phyloP scores from a whole-genome alignment of 2,888 invertebrate genomes.

The Acanthococcus lagerstroemiae region DNA sequence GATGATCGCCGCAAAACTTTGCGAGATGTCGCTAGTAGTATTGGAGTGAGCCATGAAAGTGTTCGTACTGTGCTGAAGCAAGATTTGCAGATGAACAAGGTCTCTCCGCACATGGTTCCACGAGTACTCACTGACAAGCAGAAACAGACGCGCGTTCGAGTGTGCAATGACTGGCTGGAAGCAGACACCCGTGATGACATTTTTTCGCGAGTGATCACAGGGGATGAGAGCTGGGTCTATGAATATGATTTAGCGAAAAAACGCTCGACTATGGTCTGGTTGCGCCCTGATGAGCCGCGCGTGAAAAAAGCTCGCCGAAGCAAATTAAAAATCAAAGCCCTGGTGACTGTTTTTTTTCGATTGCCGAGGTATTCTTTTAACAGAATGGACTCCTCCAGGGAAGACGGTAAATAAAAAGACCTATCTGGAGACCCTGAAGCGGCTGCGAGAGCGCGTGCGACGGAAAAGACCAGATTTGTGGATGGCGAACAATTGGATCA shows the following conservation, averaged over 20 bases:
- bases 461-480: constrained; percentile 36
- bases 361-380: background rate
- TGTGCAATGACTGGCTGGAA: background rate
- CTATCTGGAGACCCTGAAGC: constrained; percentile 12
- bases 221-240: background rate
- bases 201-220: background rate
- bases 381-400: background rate
- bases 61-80: background rate
- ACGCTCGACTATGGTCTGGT: background rate
- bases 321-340: background rate
- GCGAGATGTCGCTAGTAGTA: constrained; percentile 1
- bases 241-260: background rate
- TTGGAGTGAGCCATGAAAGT: background rate
- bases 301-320: background rate
- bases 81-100: background rate
- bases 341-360: background rate
- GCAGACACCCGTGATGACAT: background rate
- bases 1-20: background rate
- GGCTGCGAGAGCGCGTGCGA: constrained; percentile 34
- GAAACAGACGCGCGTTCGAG: background rate
- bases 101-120: background rate
- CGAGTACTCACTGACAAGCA: background rate
- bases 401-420: background rate
- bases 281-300: background rate
- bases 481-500: constrained; percentile 33